Conservation (phyloP, 2,113 vertebrate species). For the Stomatorhinus ivindoensis region DNA sequence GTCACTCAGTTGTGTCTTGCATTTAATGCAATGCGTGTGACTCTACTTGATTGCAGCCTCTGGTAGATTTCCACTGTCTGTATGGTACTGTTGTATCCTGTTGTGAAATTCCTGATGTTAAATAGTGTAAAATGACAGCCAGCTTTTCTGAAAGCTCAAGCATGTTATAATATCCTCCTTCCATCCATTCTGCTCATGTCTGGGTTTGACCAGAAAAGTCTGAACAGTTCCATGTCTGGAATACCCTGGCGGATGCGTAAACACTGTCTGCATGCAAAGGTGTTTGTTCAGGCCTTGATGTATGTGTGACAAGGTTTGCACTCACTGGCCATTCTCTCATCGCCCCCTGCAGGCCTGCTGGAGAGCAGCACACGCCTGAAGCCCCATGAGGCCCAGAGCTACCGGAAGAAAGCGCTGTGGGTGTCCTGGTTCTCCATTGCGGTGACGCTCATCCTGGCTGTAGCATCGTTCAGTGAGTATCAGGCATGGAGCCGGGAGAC, state of each 20-base stretch:
- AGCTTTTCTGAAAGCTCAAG: not conserved
- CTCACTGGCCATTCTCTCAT: not conserved
- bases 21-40: not conserved
- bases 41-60: not conserved
- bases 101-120: not conserved
- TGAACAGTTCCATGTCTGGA: not conserved
- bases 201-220: not conserved
- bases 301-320: not conserved
- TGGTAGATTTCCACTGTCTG: not conserved
- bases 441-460: conserved; percentile 82
- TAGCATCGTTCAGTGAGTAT: conserved; percentile 95
- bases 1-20: not conserved
- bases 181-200: not conserved
- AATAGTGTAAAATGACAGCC: not conserved
- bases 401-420: conserved; percentile 94
- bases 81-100: not conserved
- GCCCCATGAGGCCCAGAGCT: conserved; percentile 97
- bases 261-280: not conserved
- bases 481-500: not conserved
- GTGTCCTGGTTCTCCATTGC: conserved; percentile 92
- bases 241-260: not conserved
- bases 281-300: not conserved
- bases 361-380: conserved; percentile 96
- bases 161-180: not conserved
- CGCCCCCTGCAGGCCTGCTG: conserved; percentile 75